Percentiles rank a stretch among this genome's conserved stretches.
Conservation (phyloP, 2,888 invertebrate species). For the Tetragnatha montana region DNA sequence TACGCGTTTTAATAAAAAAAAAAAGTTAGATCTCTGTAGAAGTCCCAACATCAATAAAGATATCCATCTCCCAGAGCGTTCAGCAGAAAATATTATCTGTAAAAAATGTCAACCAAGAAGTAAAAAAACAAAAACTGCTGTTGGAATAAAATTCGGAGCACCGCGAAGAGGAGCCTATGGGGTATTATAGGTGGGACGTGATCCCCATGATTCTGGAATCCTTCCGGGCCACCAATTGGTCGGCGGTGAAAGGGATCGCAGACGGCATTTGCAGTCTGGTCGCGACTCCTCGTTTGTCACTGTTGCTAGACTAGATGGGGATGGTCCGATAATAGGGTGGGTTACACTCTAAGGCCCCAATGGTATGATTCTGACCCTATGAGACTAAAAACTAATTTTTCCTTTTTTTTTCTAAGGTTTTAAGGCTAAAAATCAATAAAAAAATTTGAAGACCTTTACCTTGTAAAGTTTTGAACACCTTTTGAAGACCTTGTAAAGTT, state of each 20-base stretch:
- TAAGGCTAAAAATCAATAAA: too few relatives aligned
- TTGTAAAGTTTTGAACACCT: too few relatives aligned
- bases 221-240: not conserved
- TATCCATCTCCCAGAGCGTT: not conserved
- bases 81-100: not conserved
- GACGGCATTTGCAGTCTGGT: not conserved
- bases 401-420: too few relatives aligned
- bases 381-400: too few relatives aligned
- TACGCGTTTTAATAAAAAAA: not conserved
- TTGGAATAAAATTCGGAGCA: constrained; percentile 5
- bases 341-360: not conserved
- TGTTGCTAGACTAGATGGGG: not conserved
- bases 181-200: constrained; percentile 3
- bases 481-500: too few relatives aligned
- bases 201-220: not conserved
- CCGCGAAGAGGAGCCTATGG: not conserved
- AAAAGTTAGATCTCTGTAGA: not conserved
- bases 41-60: not conserved
- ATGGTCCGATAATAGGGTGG: not conserved
- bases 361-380: too few relatives aligned
- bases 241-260: not conserved
- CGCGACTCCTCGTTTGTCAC: not conserved
- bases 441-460: too few relatives aligned
- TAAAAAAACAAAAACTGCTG: not conserved
- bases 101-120: not conserved